phyloP scores from a whole-genome alignment of 2,888 invertebrate genomes.

The Strigamia maritima region DNA sequence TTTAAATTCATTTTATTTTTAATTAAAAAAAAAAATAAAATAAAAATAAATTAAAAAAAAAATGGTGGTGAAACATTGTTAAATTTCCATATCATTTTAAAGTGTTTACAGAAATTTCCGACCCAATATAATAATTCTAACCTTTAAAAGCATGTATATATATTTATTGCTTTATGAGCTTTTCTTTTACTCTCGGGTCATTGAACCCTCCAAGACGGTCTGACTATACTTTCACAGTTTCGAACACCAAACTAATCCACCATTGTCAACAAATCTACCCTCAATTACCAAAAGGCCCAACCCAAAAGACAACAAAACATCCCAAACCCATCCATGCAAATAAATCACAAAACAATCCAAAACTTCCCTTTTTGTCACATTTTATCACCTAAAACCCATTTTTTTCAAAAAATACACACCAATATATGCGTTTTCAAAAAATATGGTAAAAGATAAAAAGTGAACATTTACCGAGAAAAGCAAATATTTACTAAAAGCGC shows the following conservation, averaged over 20 bases:
- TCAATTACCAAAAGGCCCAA: neutral
- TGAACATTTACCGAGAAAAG: neutral
- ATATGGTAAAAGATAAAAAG: neutral
- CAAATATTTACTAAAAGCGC: neutral
- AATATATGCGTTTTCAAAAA: neutral
- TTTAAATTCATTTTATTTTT: too few relatives aligned
- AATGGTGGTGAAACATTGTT: too few relatives aligned
- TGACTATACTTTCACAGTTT: neutral
- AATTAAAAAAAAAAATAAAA: too few relatives aligned
- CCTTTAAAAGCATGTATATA: neutral
- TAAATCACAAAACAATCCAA: too few relatives aligned
- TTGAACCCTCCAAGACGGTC: neutral
- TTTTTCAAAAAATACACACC: neutral
- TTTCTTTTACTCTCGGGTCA: neutral
- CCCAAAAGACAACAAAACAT: neutral
- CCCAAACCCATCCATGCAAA: neutral
- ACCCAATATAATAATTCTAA: neutral
- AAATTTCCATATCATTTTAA: too few relatives aligned
- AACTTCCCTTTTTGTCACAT: too few relatives aligned
- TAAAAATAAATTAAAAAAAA: too few relatives aligned
- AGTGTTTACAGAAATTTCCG: neutral
- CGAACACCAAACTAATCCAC: neutral
- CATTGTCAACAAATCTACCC: neutral
- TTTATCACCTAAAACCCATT: too few relatives aligned
- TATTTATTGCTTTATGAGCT: conserved; percentile 2